A percentile compares a stretch with the other conserved stretches of the same genome.
Conservation (phyloP, 2,797 vertebrate genomes). For the Botia almorhae region DNA sequence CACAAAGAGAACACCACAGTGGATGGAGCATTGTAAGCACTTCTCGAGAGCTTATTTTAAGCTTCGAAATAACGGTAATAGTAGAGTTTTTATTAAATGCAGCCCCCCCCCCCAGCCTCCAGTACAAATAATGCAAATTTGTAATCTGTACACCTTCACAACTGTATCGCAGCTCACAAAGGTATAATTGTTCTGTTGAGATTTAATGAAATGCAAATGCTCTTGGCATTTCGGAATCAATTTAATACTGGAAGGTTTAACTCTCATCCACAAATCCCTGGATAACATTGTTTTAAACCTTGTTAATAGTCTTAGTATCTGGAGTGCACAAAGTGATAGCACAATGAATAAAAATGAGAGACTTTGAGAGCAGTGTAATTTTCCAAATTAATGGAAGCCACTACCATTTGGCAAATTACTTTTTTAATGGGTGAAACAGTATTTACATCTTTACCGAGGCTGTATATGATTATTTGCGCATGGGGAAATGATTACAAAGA, state of each 20-base stretch:
- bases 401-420: conserved; percentile 61
- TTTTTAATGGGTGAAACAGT: conserved; percentile 57
- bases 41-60: conserved; percentile 17
- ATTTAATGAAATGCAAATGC: conserved; percentile 66
- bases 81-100: conserved; percentile 6
- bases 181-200: conserved; percentile 62
- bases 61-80: background rate
- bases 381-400: conserved; percentile 58
- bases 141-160: conserved; percentile 56
- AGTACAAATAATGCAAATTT: conserved; percentile 43
- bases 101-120: background rate
- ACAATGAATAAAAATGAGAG: conserved; percentile 62
- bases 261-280: conserved; percentile 62
- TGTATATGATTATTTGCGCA: conserved; percentile 37
- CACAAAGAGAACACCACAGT: conserved; percentile 19
- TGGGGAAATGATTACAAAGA: conserved; percentile 32
- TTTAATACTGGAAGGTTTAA: conserved; percentile 64
- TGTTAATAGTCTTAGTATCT: conserved; percentile 65
- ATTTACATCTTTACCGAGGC: conserved; percentile 54
- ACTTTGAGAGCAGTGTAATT: conserved; percentile 58
- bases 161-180: conserved; percentile 48
- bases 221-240: conserved; percentile 63
- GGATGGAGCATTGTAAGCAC: conserved; percentile 22
- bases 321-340: conserved; percentile 59
- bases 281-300: conserved; percentile 66